Evolutionary conservation across 2,113 vertebrate species (phyloP), one percentile per base, ranked within the genome.

Genomic region (Oreotragus oreotragus): DNA sequence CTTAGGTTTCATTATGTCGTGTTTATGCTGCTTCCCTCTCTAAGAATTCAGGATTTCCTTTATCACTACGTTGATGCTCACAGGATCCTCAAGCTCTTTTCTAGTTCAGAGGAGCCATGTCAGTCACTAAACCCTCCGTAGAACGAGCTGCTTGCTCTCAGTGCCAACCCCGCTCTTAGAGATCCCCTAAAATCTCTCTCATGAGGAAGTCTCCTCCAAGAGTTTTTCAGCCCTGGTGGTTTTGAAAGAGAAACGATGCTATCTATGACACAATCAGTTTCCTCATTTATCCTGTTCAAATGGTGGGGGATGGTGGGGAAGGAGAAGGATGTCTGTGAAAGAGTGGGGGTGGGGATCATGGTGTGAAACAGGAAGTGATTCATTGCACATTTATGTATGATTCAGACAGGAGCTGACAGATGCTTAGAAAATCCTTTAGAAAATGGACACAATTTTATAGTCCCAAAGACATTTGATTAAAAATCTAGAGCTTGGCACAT

Each of bases 381-480:
- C 95, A 96, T 36, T 5, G 55, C 10, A 47, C 28, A 5, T 80
- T 55, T 95, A 28, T 55, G 33, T 43, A 60, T 91, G 91, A 97
- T 79, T 97, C 96, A 98, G 77, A 96, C 25, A 84, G 87, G 85
- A 90, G 58, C 92, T 83, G 94, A 86, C 84, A 96, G 81, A 90
- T 84, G 73, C 55, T 92, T 88, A 90, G 51, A 96, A 97, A 96
- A 84, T 79, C 30, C 25, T 94, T 77, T 58, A 39, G 8, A 83
- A 96, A 91, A 64, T 79, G 79, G 87, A 79, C 79, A 60, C 91
- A 84, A 89, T 49, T 83, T 30, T 6, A 85, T 43, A 81, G 17
- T n/a, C 80, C 70, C 21, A 64, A 85, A 55, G 43, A 79, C 27
- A 84, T 49, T 91, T 93, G 57, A 84, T 93, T 62, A 91, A 73